Evolutionary conservation across 1,140 invertebrate species (phyloP).

Genomic region (Ips typographus): DNA sequence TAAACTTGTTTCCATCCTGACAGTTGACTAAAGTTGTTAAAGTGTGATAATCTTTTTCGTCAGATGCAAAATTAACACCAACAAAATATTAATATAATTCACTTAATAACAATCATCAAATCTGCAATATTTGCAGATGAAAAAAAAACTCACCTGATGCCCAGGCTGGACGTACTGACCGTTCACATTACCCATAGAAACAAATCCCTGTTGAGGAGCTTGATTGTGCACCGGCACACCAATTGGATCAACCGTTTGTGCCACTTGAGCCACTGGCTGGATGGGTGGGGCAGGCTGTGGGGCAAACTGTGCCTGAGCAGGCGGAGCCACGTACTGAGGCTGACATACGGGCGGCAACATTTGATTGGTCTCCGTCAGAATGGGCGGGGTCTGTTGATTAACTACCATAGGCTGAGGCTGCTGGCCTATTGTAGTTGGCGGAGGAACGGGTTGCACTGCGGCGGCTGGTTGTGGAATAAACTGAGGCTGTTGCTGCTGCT

Average conservation of each 20-base stretch:
- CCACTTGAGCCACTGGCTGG: constrained; percentile 18
- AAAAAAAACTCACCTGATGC: constrained; percentile 11
- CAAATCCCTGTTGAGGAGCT: constrained; percentile 13
- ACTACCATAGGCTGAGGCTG: not conserved
- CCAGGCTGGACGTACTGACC: constrained; percentile 11
- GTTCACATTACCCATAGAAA: constrained; percentile 3
- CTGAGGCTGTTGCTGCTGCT: constrained; percentile 19
- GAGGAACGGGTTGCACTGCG: not conserved
- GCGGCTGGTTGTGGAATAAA: constrained; percentile 12
- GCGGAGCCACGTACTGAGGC: constrained; percentile 16
- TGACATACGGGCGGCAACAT: not conserved
- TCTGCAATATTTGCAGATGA: not conserved
- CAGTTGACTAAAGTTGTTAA: too few species aligned
- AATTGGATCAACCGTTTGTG: not conserved
- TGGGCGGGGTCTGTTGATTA: not conserved
- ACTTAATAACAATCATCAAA: too few species aligned
- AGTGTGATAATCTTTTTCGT: too few species aligned
- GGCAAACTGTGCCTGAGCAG: constrained; percentile 11
- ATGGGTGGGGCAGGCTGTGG: constrained; percentile 4
- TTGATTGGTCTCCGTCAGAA: not conserved
- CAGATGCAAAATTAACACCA: too few species aligned
- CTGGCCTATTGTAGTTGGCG: not conserved
- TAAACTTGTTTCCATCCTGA: too few species aligned
- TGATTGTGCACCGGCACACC: not conserved
- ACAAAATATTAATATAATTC: too few species aligned